phyloP scores from a whole-genome alignment of 2,888 invertebrate genomes.

The Ditylenchus weischeri region DNA sequence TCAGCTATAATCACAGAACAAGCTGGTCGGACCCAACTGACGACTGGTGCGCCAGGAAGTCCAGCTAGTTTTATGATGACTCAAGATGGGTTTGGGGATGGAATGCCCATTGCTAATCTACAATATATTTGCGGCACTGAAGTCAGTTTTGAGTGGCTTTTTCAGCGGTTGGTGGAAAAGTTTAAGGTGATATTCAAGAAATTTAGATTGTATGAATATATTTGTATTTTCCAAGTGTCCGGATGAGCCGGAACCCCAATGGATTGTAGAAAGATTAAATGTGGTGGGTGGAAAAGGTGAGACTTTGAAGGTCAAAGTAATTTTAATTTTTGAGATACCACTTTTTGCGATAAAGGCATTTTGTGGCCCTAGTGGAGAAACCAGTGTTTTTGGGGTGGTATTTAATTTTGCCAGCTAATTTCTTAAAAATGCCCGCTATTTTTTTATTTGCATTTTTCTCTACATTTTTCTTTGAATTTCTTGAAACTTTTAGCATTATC shows the following conservation, averaged over 20 bases:
- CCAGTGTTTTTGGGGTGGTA: no score
- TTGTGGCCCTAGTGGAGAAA: no score
- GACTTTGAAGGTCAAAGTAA: constrained; percentile 14
- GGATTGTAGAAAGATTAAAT: constrained; percentile 52
- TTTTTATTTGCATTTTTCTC: no score
- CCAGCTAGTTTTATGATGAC: constrained; percentile 2
- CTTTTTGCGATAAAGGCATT: no score
- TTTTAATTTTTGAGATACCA: no score
- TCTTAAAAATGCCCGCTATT: no score
- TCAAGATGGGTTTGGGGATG: neutral
- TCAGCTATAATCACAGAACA: neutral
- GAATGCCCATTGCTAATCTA: neutral
- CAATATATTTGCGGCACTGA: constrained; percentile 43
- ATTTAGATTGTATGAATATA: no score
- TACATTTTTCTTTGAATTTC: no score
- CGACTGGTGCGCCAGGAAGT: neutral
- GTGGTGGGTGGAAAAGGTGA: constrained; percentile 33
- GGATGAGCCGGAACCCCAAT: constrained; percentile 50
- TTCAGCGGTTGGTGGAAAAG: constrained; percentile 46
- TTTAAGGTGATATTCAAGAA: neutral
- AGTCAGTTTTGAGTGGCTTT: constrained; percentile 50
- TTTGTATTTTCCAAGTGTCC: constrained; percentile 29
- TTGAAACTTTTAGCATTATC: no score
- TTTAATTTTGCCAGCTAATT: no score
- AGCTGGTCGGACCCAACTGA: neutral